Base-by-base conservation (phyloP, 2,888 invertebrate genomes). In the Helicoverpa assulta region DNA sequence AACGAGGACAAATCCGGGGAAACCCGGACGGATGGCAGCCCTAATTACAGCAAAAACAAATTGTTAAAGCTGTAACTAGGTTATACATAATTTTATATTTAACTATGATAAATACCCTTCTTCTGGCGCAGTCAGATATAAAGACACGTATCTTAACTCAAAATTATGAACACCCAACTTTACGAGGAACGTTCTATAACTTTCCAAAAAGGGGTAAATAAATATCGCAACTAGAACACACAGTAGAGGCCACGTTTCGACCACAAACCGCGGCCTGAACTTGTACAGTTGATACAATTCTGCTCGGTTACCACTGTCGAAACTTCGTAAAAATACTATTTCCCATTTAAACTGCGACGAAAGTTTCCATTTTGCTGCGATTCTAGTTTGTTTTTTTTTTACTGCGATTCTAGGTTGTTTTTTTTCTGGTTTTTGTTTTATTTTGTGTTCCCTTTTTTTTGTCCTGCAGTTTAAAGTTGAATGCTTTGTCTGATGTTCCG, bases 321-420 rank as follows among this genome's bases (percentile, higher is more conserved):
- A 84, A 85, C 83, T 85, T 80, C 37, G 71, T 81, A 82, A 85
- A 84, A 85, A 85, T 83, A 83, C 85, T 80, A 74, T 78, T 77
- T 68, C 72, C 74, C 72, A 68, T 81, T 81, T 78, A 72, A 83
- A 78, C 68, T 76, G 72, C 65, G 56, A 68, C 78, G 57, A 82
- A 81, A 77, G 77, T 75, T 77, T 70, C 57, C 43, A 74, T 74
- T 76, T 73, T 61, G 57, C 64, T 55, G 55, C 72, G 63, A 62
- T 72, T 70, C 29, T 29, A 37, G 59, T 63, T 26, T 16, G 16
- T 43, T n/a, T 57, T 59, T 55, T 40, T 52, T 37, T 56, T 26
- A 26, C 26, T 26, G 26, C 26, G 26, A 26, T 26, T 26, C 26
- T 26, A 26, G 26, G 26, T 26, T 26, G 26, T 26, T 26, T 26